Conservation (phyloP, 2,888 invertebrate species). For the Helleia helle region DNA sequence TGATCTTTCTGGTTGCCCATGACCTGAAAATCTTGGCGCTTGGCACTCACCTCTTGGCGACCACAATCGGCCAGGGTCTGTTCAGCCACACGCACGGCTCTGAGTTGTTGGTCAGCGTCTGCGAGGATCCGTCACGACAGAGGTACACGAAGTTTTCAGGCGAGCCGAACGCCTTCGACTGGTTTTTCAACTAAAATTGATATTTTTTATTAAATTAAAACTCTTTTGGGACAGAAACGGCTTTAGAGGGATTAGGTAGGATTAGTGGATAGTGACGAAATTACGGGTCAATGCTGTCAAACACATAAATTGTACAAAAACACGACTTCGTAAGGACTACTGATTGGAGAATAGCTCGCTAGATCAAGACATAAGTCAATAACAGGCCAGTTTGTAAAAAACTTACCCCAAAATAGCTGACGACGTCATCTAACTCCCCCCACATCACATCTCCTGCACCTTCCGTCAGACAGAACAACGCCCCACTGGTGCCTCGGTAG, state of each 20-base stretch:
- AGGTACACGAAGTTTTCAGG: conserved; percentile 76
- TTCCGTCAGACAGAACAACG: conserved; percentile 84
- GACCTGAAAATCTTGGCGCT: no score
- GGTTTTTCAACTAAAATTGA: conserved; percentile 25
- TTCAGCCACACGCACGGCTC: conserved; percentile 85
- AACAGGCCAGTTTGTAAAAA: background rate
- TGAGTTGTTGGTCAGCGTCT: conserved; percentile 64
- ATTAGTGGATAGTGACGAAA: no score
- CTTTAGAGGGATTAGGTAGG: no score
- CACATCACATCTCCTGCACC: conserved; percentile 88
- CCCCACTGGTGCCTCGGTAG: conserved; percentile 88
- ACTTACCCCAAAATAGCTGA: conserved; percentile 77
- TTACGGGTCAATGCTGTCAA: no score
- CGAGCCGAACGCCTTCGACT: conserved; percentile 16
- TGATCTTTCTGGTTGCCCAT: no score
- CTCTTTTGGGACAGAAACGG: no score
- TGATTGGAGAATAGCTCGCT: no score
- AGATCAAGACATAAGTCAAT: no score
- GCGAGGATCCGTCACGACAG: conserved; percentile 83
- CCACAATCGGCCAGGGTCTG: conserved; percentile 85
- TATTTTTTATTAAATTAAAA: background rate
- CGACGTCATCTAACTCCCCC: conserved; percentile 82
- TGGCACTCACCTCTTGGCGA: conserved; percentile 78
- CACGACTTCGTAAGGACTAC: no score
- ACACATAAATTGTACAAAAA: no score